Conservation (phyloP, 2,113 vertebrate species). For the Gallinago media region DNA sequence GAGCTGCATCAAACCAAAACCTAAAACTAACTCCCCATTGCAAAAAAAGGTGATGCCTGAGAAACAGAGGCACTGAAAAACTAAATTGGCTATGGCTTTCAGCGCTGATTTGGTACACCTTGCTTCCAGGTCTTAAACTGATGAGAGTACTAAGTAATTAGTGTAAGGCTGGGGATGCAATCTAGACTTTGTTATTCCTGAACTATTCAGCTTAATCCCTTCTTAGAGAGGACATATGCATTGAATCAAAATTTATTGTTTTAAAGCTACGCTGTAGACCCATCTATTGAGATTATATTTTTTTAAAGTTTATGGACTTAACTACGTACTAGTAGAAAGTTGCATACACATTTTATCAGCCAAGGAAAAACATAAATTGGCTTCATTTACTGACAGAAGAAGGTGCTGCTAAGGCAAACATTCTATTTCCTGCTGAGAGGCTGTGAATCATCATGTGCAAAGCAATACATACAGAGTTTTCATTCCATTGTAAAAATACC, state of each 20-base stretch:
- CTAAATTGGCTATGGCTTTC: background rate
- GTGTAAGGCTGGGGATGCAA: background rate
- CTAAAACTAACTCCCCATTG: background rate
- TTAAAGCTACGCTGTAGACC: background rate
- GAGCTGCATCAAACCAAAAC: background rate
- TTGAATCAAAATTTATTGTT: background rate
- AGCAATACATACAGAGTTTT: background rate
- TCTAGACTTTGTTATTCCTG: background rate
- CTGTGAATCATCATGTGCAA: slow-evolving; percentile 30
- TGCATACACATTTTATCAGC: background rate
- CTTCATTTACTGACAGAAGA: slow-evolving; percentile 27
- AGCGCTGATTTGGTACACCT: background rate
- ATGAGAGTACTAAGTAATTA: background rate
- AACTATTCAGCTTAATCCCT: background rate
- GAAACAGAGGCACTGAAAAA: background rate
- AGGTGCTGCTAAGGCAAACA: slow-evolving; percentile 30
- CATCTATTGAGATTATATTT: background rate
- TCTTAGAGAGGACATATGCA: background rate
- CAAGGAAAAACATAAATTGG: slow-evolving; percentile 27
- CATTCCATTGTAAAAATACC: slow-evolving; percentile 42
- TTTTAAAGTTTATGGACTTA: background rate
- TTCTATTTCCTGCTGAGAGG: slow-evolving; percentile 12
- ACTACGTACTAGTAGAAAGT: background rate
- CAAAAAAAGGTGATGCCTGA: background rate
- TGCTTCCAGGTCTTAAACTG: background rate